These are phyloP conservation scores for Melanostigma gelatinosum DNA, from an alignment of 2,113 vertebrate species.

Conservation along the genomic window DNA sequence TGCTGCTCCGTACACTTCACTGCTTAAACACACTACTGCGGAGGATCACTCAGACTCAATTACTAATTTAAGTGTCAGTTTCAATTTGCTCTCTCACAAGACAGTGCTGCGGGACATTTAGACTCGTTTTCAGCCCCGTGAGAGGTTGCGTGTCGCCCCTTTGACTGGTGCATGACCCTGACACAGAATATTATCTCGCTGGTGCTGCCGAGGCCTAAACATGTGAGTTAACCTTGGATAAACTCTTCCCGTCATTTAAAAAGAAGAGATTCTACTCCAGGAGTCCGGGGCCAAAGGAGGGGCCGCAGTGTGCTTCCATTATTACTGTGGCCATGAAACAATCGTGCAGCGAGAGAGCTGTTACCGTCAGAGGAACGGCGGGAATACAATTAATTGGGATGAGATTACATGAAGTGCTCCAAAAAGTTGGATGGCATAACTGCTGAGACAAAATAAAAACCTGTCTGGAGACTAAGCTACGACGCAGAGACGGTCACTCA, in stretches of 20 bases:
- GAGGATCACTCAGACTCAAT: neutral
- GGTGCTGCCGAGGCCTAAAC: neutral
- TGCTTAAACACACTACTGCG: neutral
- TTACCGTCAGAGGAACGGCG: neutral
- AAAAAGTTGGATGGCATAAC: slow-evolving; percentile 5
- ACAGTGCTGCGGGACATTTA: neutral
- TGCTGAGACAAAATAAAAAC: neutral
- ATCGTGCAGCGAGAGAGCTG: slow-evolving; percentile 22
- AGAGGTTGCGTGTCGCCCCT: neutral
- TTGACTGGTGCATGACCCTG: neutral
- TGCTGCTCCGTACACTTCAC: neutral
- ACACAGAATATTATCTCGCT: neutral
- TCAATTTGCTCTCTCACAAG: neutral
- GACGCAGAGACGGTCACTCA: neutral
- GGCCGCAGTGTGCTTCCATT: neutral
- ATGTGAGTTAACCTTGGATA: neutral
- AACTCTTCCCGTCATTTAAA: slow-evolving; percentile 7
- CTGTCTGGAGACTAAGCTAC: neutral
- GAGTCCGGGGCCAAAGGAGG: slow-evolving; percentile 1
- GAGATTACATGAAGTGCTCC: neutral
- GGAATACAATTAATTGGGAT: neutral
- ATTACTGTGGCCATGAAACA: slow-evolving; percentile 45
- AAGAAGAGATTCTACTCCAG: neutral
- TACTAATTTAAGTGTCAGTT: neutral
- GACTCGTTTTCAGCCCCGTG: neutral